A percentile compares a stretch with the other conserved stretches of the same genome.
Conservation (phyloP, 2,113 vertebrate species). For the Nanorana parkeri region DNA sequence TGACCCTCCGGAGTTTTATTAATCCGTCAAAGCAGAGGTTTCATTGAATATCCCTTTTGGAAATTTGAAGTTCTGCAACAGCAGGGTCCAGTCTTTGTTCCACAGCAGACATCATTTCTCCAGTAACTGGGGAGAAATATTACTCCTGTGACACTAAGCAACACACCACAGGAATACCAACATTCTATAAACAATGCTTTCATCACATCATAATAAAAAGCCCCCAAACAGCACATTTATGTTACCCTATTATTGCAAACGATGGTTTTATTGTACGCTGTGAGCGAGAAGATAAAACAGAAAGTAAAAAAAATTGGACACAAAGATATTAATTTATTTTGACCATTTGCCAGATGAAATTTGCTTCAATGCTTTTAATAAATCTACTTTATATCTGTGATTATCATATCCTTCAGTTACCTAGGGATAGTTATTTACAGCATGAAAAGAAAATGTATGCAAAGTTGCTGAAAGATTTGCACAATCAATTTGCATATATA, state of each 20-base stretch:
- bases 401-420: background rate
- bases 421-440: slow-evolving; percentile 12
- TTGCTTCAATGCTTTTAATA: slow-evolving; percentile 35
- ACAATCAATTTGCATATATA: slow-evolving; percentile 13
- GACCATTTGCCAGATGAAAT: slow-evolving; percentile 12
- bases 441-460: slow-evolving; percentile 13
- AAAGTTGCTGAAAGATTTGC: background rate
- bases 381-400: slow-evolving; percentile 30
- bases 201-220: slow-evolving; percentile 31
- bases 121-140: slow-evolving; percentile 32
- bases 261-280: background rate
- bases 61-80: slow-evolving; percentile 50
- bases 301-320: slow-evolving; percentile 21
- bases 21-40: slow-evolving; percentile 52
- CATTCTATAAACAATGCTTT: slow-evolving; percentile 27
- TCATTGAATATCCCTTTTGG: slow-evolving; percentile 27
- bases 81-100: background rate
- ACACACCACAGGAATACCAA: background rate
- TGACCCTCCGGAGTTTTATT: slow-evolving; percentile 50
- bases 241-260: background rate
- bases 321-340: slow-evolving; percentile 30
- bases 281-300: slow-evolving; percentile 9
- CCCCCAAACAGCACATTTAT: slow-evolving; percentile 15
- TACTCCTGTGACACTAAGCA: background rate
- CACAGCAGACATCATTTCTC: background rate